phyloP scores from a whole-genome alignment of 1,140 invertebrate genomes.

The Macrobrachium nipponense region DNA sequence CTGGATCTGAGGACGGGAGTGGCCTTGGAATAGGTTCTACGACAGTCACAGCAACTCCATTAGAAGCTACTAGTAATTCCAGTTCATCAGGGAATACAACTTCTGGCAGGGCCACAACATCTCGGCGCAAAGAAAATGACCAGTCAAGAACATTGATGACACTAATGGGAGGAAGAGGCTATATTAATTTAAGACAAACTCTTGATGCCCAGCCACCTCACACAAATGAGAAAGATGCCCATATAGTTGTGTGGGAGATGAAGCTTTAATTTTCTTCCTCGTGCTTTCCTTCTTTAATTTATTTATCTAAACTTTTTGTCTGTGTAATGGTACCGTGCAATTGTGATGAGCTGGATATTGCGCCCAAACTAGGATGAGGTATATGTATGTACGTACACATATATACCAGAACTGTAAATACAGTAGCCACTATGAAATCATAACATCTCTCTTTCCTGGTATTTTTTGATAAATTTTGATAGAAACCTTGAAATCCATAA shows the following conservation, averaged over 20 bases:
- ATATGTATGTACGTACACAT: not conserved
- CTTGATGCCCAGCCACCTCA: conserved; percentile 71
- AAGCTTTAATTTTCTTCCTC: conserved; percentile 75
- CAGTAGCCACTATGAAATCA: not conserved
- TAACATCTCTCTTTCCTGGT: too few relatives aligned
- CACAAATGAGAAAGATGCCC: conserved; percentile 82
- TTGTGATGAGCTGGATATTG: conserved; percentile 43
- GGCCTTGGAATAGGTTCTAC: conserved; percentile 67
- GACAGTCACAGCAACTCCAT: conserved; percentile 75
- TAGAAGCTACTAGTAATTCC: conserved; percentile 68
- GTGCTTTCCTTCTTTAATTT: conserved; percentile 34
- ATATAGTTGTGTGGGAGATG: conserved; percentile 91
- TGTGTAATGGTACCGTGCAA: conserved; percentile 40
- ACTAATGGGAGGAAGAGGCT: conserved; percentile 87
- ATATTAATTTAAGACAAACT: conserved; percentile 80
- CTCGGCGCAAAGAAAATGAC: conserved; percentile 65
- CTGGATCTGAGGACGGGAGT: conserved; percentile 80
- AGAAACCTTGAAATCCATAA: too few relatives aligned
- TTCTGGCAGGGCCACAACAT: conserved; percentile 18
- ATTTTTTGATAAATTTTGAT: too few relatives aligned
- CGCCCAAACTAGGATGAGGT: conserved; percentile 24
- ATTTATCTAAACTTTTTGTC: conserved; percentile 35
- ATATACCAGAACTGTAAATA: not conserved
- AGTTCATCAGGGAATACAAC: conserved; percentile 31
- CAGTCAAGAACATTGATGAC: conserved; percentile 83